Evolutionary conservation across 2,797 vertebrate genomes (phyloP), one percentile per base, ranked within the genome.

Genomic region (Tauraco hartlaubi): DNA sequence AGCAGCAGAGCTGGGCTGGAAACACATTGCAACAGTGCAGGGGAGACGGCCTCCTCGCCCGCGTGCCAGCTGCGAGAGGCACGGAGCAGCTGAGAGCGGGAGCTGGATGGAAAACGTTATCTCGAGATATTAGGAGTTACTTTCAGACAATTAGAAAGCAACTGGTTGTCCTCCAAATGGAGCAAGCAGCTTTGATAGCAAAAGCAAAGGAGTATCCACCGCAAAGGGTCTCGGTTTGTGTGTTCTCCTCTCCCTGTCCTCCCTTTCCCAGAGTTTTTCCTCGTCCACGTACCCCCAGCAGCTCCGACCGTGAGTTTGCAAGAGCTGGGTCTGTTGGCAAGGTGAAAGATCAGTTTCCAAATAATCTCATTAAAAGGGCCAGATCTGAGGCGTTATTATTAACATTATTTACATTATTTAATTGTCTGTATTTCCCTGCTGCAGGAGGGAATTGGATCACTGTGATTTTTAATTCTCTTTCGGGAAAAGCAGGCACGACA

Each of bases 351-450:
- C 12, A 2, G 5, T 35, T 56, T 15, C 59, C 54, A 12, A 76
- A 44, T 0, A 19, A 11, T 9, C 16, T 15, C 0, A 3, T 19
- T 49, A 11, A 15, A 49, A 39, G 7, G 33, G 41, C 12, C 3
- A 5, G 66, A 28, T 37, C 26, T n/a, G 3, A 33, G 61, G 5
- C 0, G 10, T 1, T 35, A 35, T 28, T 20, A 18, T 39, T 7
- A 12, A 5, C 2, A 0, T 9, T 4, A 2, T 28, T 46, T 9
- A 5, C 2, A 0, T 9, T 4, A 2, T 28, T 46, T 9, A 8
- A 1, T 3, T 7, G 25, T 2, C 39, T 15, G 19, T 1, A 0
- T 58, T 35, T 39, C 46, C 55, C 46, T 33, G 37, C 77, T 56
- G 71, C 55, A 1, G 31, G 51, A 39, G 66, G 51, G 44, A 44